These are phyloP conservation scores for Xestia rhomboidea DNA, from an alignment of 2,888 invertebrate species.

Conservation along the genomic window DNA sequence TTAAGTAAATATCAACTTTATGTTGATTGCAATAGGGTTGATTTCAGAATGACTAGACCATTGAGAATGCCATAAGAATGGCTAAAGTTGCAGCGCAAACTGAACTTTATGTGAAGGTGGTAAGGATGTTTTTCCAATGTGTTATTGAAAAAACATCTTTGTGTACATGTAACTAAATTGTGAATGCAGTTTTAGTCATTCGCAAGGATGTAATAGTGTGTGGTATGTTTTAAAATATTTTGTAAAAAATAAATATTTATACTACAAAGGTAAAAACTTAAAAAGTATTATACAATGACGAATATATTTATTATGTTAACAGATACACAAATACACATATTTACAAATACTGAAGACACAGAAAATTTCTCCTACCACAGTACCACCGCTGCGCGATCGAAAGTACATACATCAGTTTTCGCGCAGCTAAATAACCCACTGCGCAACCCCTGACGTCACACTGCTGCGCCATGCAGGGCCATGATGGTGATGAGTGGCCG, in stretches of 20 bases:
- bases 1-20: neutral
- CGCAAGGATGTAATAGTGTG: neutral
- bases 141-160: neutral
- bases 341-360: neutral
- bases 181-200: neutral
- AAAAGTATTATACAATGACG: neutral
- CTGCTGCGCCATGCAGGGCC: slow-evolving; percentile 78
- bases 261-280: neutral
- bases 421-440: slow-evolving; percentile 79
- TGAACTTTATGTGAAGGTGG: neutral
- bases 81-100: neutral
- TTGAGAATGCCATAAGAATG: neutral
- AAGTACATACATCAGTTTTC: neutral
- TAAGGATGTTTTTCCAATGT: neutral
- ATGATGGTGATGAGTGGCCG: slow-evolving; percentile 23
- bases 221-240: neutral
- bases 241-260: neutral
- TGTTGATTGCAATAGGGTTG: rapidly evolving
- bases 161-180: neutral
- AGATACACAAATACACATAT: neutral
- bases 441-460: slow-evolving; percentile 88
- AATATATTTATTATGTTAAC: neutral
- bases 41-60: neutral
- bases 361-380: neutral
- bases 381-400: neutral